Evolutionary conservation across 1,140 invertebrate genomes (phyloP), one percentile per base, ranked within the genome.

Genomic region (Drosophila obscura): DNA sequence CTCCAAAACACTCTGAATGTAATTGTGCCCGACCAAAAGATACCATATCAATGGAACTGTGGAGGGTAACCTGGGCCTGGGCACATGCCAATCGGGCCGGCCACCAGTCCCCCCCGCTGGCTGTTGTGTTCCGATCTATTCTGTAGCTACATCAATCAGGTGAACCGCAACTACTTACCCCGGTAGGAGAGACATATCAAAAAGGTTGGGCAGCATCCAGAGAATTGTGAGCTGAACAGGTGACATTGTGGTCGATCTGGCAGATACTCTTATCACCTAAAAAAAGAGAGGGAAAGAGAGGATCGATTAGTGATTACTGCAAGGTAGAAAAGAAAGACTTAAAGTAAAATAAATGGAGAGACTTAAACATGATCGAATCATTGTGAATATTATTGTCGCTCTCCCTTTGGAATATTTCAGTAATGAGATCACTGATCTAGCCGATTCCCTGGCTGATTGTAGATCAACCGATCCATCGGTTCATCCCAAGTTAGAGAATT

Each of bases 131-230:
- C 59, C 43, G 24, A 31, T 35, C 9, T 39, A 11, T 24, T 68
- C 35, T 44, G 35, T 58, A 69, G 67, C 60, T 73, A 73, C 71
- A 73, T 73, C 71, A 73, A 73, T 73, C 63, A 73, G 68, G 22
- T 19, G 58, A 73, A 56, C 69, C 58, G 41, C 69, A 73, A 19
- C 19, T 53, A 51, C 66, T 41, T 35, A 26, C 53, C 15, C 13
- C 44, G 28, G 45, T 44, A 13, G 11, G 11, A 50, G 19, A 15
- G 51, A 44, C 57, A 44, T 50, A 11, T 13, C 5, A 43, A 44
- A 31, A 69, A 68, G 51, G 64, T 26, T 64, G 48, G 19, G 48
- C 39, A 45, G 41, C 61, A 39, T 2, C 44, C 49, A 56, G 64
- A 43, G 35, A 28, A 68, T 57, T 15, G 64, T 8, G 44, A 57